Evolutionary conservation across 2,888 invertebrate genomes (phyloP).

Genomic region (Neuroscelio doddi): DNA sequence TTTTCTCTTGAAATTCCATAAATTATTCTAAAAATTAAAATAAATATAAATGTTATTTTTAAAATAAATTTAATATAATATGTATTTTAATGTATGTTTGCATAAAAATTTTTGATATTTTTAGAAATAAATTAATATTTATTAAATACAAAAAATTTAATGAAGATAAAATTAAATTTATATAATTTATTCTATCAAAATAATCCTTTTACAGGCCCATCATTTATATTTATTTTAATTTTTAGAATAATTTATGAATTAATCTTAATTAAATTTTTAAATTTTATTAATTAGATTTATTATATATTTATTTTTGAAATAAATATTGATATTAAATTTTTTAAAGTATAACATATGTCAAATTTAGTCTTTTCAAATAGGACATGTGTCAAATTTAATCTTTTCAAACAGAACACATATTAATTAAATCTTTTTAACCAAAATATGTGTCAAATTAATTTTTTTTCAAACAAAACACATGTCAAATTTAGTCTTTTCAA

Average conservation of each 20-base stretch:
- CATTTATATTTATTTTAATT: slow-evolving; percentile 24
- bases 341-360: too few species aligned
- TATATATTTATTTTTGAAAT: slow-evolving; percentile 30
- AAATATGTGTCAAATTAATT: too few species aligned
- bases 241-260: slow-evolving; percentile 31
- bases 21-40: slow-evolving; percentile 73
- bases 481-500: too few species aligned
- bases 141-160: slow-evolving; percentile 68
- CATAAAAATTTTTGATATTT: slow-evolving; percentile 78
- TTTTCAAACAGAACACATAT: too few species aligned
- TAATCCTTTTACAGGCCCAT: slow-evolving; percentile 15
- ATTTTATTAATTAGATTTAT: slow-evolving; percentile 24
- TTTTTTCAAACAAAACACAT: too few species aligned
- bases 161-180: slow-evolving; percentile 8
- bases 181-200: slow-evolving; percentile 24
- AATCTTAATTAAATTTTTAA: slow-evolving; percentile 21
- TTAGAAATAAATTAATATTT: slow-evolving; percentile 77
- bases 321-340: slow-evolving; percentile 74
- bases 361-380: too few species aligned
- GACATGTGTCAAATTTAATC: too few species aligned
- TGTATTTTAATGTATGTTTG: slow-evolving; percentile 54
- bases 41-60: slow-evolving; percentile 55
- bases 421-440: too few species aligned
- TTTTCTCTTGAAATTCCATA: slow-evolving; percentile 12
- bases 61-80: slow-evolving; percentile 24